Evolutionary conservation across 2,797 vertebrate species (phyloP).

Genomic region (Manis pentadactyla): DNA sequence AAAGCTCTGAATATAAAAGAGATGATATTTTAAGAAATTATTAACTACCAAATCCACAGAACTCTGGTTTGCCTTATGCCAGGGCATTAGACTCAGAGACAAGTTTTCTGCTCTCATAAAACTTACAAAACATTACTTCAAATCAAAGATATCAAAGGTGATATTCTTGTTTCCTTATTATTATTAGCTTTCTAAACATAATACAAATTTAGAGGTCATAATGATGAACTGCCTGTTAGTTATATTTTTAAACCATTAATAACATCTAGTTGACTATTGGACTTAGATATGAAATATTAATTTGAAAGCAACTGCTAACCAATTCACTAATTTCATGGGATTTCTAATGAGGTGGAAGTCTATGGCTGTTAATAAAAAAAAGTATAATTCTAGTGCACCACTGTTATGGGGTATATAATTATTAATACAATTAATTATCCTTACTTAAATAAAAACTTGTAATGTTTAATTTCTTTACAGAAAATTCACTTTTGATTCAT

Average conservation of each 20-base stretch:
- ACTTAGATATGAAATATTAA: background rate
- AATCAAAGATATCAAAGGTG: background rate
- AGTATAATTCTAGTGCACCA: background rate
- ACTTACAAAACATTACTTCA: background rate
- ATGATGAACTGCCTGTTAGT: background rate
- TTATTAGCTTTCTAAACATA: background rate
- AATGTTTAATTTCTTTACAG: background rate
- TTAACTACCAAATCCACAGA: background rate
- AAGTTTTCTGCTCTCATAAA: background rate
- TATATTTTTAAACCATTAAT: conserved; percentile 10
- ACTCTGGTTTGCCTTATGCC: background rate
- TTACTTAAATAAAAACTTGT: background rate
- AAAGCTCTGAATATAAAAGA: background rate
- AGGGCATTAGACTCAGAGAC: background rate
- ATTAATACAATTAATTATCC: background rate
- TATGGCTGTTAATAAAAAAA: background rate
- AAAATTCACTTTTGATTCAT: background rate
- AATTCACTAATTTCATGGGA: background rate
- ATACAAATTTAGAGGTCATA: background rate
- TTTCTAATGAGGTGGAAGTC: background rate
- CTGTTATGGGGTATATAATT: background rate
- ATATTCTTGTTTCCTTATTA: background rate
- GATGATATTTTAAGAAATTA: background rate
- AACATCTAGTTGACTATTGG: background rate
- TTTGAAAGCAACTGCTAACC: background rate